Evolutionary conservation across 1,140 invertebrate genomes (phyloP).

Genomic region (Ips typographus): DNA sequence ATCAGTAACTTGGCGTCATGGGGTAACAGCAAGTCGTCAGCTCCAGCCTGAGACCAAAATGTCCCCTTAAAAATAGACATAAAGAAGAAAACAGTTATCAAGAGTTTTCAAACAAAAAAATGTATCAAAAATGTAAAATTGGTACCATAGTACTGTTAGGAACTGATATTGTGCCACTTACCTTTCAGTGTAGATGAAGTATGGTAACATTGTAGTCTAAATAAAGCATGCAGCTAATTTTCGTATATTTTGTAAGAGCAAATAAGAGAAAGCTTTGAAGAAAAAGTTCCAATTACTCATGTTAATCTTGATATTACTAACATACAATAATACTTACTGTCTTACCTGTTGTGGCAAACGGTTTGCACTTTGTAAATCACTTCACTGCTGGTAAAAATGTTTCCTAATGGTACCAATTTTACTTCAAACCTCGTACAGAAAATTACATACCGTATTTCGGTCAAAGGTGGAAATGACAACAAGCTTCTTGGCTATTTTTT

Average conservation of each 20-base stretch:
- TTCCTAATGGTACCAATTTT: not conserved
- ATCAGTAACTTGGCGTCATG: constrained; percentile 25
- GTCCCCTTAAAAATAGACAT: constrained; percentile 32
- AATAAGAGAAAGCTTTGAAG: too few species aligned
- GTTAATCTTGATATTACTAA: too few species aligned
- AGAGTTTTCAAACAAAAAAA: not conserved
- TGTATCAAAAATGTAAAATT: constrained; percentile 4
- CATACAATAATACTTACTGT: too few species aligned
- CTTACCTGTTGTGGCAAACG: too few species aligned
- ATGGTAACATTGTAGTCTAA: too few species aligned
- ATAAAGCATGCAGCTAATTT: too few species aligned
- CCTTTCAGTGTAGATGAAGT: too few species aligned
- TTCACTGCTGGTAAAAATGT: too few species aligned
- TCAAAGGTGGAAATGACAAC: constrained; percentile 47
- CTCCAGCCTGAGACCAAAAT: constrained; percentile 51
- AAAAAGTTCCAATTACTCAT: too few species aligned
- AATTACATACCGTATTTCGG: constrained; percentile 46
- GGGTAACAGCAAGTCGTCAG: constrained; percentile 41
- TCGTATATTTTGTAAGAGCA: too few species aligned
- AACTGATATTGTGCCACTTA: not conserved
- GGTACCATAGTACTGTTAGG: not conserved
- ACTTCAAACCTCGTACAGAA: not conserved
- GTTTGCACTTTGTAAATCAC: too few species aligned
- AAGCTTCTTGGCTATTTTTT: constrained; percentile 20
- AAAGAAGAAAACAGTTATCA: constrained; percentile 13